Evolutionary conservation across 2,797 vertebrate species (phyloP).

Genomic region (Silurus lanzhouensis): DNA sequence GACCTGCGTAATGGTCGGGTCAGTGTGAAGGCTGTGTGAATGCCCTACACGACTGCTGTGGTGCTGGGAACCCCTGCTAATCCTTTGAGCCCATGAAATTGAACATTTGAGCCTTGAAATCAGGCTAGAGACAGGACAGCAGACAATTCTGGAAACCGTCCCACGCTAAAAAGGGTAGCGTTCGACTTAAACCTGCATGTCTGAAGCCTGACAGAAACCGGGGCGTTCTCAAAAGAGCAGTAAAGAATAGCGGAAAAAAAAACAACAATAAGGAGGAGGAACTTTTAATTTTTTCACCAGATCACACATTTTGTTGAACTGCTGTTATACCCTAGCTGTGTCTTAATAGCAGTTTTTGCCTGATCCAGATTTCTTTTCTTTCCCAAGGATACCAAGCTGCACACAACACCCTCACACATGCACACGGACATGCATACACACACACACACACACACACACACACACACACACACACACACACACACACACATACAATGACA

Average conservation of each 20-base stretch:
- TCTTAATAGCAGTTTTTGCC: conserved; percentile 9
- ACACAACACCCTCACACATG: conserved; percentile 13
- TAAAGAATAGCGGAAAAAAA: conserved; percentile 1
- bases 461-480: conserved; percentile 40
- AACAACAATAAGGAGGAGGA: background rate
- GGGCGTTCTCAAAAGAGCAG: background rate
- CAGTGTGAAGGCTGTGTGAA: conserved; percentile 58
- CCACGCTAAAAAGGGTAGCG: conserved; percentile 18
- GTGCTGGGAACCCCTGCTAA: conserved; percentile 71
- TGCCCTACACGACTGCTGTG: conserved; percentile 40
- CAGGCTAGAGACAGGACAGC: conserved; percentile 55
- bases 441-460: conserved; percentile 19
- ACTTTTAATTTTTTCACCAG: background rate
- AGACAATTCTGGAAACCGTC: conserved; percentile 54
- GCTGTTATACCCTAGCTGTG: background rate
- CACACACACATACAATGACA: conserved; percentile 45
- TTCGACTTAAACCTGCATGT: conserved; percentile 46
- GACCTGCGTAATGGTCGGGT: conserved; percentile 59
- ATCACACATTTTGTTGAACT: background rate
- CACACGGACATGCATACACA: conserved; percentile 22
- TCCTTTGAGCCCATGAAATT: conserved; percentile 75
- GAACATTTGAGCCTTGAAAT: conserved; percentile 62
- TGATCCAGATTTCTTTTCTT: conserved; percentile 19
- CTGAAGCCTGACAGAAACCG: conserved; percentile 28
- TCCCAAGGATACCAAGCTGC: conserved; percentile 16